Conservation (phyloP, 2,888 invertebrate genomes). For the Girardia tigrina region DNA sequence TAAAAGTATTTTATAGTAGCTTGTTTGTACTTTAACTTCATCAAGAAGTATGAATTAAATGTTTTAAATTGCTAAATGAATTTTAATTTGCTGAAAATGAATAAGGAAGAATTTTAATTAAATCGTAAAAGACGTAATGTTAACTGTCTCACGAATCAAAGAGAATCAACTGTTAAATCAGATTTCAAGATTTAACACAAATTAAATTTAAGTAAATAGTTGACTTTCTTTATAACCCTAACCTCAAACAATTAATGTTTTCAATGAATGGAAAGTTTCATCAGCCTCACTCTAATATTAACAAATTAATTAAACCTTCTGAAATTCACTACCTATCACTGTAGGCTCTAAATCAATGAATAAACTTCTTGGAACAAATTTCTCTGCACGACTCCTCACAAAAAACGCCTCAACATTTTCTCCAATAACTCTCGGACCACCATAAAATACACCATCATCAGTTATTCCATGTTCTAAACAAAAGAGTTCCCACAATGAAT, state of each 20-base stretch:
- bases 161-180: too few relatives aligned
- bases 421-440: neutral
- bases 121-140: too few relatives aligned
- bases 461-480: slow-evolving; percentile 24
- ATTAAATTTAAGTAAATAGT: neutral
- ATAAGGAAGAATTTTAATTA: too few relatives aligned
- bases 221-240: neutral
- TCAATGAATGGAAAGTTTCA: neutral
- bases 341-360: neutral
- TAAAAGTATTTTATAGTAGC: too few relatives aligned
- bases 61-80: too few relatives aligned
- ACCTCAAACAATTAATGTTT: neutral
- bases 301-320: slow-evolving; percentile 15
- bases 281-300: neutral
- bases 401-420: neutral
- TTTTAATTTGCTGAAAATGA: too few relatives aligned
- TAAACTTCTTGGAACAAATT: neutral
- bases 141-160: too few relatives aligned
- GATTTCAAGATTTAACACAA: too few relatives aligned
- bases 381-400: neutral
- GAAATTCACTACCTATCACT: slow-evolving; percentile 23
- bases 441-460: neutral
- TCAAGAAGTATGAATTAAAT: too few relatives aligned
- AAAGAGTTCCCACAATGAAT: slow-evolving; percentile 28
- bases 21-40: too few relatives aligned